phyloP scores from a whole-genome alignment of 2,797 vertebrate genomes.

The Rhabdomys pumilio region DNA sequence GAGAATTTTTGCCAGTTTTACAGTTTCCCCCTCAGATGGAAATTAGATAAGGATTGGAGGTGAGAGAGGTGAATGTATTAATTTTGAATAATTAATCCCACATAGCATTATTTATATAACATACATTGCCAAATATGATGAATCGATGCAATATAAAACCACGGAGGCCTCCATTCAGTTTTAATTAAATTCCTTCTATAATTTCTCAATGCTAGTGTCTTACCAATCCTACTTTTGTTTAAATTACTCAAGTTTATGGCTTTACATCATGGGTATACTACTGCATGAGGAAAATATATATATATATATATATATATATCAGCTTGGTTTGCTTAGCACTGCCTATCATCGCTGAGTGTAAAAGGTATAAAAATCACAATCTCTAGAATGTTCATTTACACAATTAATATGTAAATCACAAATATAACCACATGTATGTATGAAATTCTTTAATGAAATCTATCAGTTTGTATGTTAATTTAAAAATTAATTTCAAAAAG shows the following conservation, averaged over 20 bases:
- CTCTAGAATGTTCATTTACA: constrained; percentile 1
- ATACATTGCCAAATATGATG: not conserved
- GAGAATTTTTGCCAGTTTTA: not conserved
- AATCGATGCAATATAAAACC: not conserved
- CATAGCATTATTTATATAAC: not conserved
- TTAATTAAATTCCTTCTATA: not conserved
- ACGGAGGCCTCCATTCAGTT: not conserved
- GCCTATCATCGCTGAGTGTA: not conserved
- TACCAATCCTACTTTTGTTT: not conserved
- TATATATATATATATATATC: not conserved
- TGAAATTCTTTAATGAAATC: not conserved
- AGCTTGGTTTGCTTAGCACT: not conserved
- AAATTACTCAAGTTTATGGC: not conserved
- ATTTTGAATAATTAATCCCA: not conserved
- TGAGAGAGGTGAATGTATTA: not conserved
- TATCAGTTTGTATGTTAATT: not conserved
- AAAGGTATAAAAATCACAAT: not conserved
- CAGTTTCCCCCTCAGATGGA: not conserved
- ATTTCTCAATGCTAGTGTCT: not conserved
- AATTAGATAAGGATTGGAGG: not conserved
- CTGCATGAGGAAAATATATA: not conserved
- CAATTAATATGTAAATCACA: not conserved
- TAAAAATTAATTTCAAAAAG: not conserved
- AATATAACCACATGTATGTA: not conserved
- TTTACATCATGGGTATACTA: fast-evolving